A percentile compares a stretch with the other conserved stretches of the same genome.
phyloP scores from a whole-genome alignment of 2,113 vertebrate species.

The Carassius auratus region DNA sequence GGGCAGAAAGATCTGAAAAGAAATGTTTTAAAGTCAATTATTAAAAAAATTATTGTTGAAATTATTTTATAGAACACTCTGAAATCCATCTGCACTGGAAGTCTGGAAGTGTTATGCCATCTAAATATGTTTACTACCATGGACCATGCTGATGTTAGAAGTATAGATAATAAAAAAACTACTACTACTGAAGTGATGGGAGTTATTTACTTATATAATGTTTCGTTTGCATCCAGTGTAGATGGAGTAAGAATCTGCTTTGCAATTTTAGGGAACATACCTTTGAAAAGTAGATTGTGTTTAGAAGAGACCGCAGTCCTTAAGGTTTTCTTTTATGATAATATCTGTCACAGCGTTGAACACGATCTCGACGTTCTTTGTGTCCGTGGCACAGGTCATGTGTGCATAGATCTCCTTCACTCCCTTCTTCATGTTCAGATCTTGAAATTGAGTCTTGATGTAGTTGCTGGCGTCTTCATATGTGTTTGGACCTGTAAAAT shows the following conservation, averaged over 20 bases:
- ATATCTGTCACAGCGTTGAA: constrained; percentile 97
- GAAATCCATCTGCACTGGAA: not conserved
- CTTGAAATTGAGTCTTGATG: constrained; percentile 93
- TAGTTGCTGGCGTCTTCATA: constrained; percentile 90
- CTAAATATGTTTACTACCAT: not conserved
- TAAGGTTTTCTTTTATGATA: constrained; percentile 99
- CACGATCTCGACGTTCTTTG: constrained; percentile 85
- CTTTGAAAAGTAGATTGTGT: not conserved
- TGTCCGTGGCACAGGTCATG: constrained; percentile 85
- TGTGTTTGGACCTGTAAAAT: constrained; percentile 86
- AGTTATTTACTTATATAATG: not conserved
- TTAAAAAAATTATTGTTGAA: not conserved
- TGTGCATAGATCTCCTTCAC: constrained; percentile 97
- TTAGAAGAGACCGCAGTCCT: constrained; percentile 96
- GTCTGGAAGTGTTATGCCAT: not conserved
- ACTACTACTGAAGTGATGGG: not conserved
- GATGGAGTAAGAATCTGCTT: not conserved
- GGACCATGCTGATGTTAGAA: not conserved
- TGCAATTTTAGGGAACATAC: constrained; percentile 23
- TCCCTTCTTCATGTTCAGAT: constrained; percentile 96
- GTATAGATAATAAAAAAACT: not conserved
- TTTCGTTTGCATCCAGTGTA: not conserved
- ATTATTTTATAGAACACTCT: not conserved
- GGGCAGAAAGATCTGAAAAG: constrained; percentile 66
- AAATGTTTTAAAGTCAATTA: not conserved